A percentile compares a stretch with the other conserved stretches of the same genome.
phyloP scores from a whole-genome alignment of 1,140 invertebrate genomes.

The Anadara kagoshimensis region DNA sequence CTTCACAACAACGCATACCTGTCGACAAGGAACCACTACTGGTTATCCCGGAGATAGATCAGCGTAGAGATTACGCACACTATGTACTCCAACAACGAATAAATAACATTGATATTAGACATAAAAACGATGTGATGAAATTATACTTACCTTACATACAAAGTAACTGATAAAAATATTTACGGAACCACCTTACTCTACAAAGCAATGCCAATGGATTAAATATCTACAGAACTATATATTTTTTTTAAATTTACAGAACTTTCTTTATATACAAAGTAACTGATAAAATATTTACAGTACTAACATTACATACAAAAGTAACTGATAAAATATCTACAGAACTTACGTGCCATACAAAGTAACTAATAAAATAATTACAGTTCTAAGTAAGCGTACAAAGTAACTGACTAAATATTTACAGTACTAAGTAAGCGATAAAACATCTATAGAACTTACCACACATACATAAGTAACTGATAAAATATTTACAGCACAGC shows the following conservation, averaged over 20 bases:
- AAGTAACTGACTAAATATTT: too few relatives aligned
- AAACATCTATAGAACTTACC: too few relatives aligned
- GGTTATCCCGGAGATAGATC: slow-evolving; percentile 49
- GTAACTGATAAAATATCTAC: too few relatives aligned
- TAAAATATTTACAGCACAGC: too few relatives aligned
- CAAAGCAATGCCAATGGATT: too few relatives aligned
- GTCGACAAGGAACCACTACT: slow-evolving; percentile 42
- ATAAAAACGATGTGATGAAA: slow-evolving; percentile 58
- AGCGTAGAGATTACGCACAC: slow-evolving; percentile 63
- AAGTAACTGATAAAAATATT: slow-evolving; percentile 12
- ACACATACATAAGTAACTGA: too few relatives aligned
- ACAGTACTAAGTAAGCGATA: too few relatives aligned
- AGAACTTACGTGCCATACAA: slow-evolving; percentile 53
- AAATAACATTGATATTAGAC: slow-evolving; percentile 49
- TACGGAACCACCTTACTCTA: too few relatives aligned
- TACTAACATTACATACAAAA: too few relatives aligned
- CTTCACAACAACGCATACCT: slow-evolving; percentile 48
- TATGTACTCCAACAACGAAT: slow-evolving; percentile 57
- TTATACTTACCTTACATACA: slow-evolving; percentile 62
- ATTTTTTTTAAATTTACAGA: too few relatives aligned
- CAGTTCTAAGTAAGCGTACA: too few relatives aligned
- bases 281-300: background rate
- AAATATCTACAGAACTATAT: too few relatives aligned
- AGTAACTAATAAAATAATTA: slow-evolving; percentile 24
- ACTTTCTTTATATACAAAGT: slow-evolving; percentile 58